phyloP scores from a whole-genome alignment of 2,888 invertebrate species.

The Leptopilina myrica region DNA sequence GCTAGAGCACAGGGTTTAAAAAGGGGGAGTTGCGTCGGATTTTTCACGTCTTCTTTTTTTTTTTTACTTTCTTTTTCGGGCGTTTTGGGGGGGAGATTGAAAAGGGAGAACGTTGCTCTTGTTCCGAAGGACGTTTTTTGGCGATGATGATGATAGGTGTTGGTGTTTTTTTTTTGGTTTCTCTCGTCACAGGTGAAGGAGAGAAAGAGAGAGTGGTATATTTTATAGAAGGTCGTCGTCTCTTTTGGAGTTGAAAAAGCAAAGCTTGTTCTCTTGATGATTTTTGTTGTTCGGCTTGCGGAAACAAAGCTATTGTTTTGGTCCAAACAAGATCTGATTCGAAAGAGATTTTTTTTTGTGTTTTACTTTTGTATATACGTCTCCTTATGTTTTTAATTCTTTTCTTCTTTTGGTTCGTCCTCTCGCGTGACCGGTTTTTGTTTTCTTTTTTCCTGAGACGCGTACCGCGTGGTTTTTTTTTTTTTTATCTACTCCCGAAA shows the following conservation, averaged over 20 bases:
- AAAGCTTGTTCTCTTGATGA: conserved; percentile 21
- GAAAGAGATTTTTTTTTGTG: conserved; percentile 46
- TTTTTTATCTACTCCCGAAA: background rate
- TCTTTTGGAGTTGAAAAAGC: conserved; percentile 19
- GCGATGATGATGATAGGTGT: background rate
- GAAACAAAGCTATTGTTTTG: conserved; percentile 12
- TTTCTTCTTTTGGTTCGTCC: conserved; percentile 29
- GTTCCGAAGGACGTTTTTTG: conserved; percentile 28
- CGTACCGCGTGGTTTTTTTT: conserved; percentile 3
- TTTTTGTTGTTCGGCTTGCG: conserved; percentile 12
- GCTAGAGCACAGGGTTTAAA: conserved; percentile 31
- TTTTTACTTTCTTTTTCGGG: conserved; percentile 6
- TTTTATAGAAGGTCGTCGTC: background rate
- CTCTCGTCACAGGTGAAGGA: conserved; percentile 33
- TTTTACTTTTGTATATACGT: conserved; percentile 23
- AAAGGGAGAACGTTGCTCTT: conserved; percentile 22
- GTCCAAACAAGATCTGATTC: conserved; percentile 26
- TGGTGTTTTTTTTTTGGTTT: background rate
- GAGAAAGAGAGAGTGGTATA: background rate
- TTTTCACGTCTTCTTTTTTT: conserved; percentile 32
- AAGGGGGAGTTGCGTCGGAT: conserved; percentile 46
- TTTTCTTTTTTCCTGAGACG: background rate
- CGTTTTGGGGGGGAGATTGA: background rate
- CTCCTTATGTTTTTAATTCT: conserved; percentile 41
- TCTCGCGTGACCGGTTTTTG: conserved; percentile 43